Evolutionary conservation across 2,113 vertebrate genomes (phyloP), one percentile per base, ranked within the genome.

Genomic region (Carlito syrichta): DNA sequence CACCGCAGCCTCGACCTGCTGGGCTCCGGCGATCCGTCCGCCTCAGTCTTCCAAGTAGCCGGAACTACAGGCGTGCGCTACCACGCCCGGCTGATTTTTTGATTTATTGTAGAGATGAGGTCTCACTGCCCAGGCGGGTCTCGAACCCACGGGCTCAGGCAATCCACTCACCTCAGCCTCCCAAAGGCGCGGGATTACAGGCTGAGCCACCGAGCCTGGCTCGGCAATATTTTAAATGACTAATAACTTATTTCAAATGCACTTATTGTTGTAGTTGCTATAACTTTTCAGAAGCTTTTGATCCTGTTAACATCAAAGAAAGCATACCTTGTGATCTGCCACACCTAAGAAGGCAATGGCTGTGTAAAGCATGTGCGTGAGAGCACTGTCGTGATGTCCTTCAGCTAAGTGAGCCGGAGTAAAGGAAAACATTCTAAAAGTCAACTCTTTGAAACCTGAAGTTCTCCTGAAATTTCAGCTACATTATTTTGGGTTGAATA

Each of bases 331-430:
- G 97, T 99, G 99, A 97, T 99, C 99, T 48, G 99, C 99, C 94
- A 99, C 99, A 19, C 99, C 99, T 71, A 99, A 97, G 98, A 99
- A 99, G 54, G 99, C 98, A 84, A 99, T 99, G 79, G 99, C 98
- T 30, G 99, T 99, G 96, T 99, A 99, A 14, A 99, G 98, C 93
- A 99, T 99, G 91, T 99, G 99, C 58, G 99, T 99, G 85, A 99
- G 99, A 69, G 99, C 99, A 83, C 99, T 99, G 98, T 99, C 99
- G 92, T 99, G 99, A 97, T 99, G 99, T 62, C 99, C 99, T 98
- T 99, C 99, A 96, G 99, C 99, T 99, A 96, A 97, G 96, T 27
- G 73, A 97, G 56, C 27, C 52, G 1, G 71, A 98, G 99, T 99
- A 99, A 99, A 99, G 98, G 86, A 98, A 96, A 95, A 93, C 43